Base-by-base conservation (phyloP, 2,888 invertebrate species). In the Acleris holmiana region DNA sequence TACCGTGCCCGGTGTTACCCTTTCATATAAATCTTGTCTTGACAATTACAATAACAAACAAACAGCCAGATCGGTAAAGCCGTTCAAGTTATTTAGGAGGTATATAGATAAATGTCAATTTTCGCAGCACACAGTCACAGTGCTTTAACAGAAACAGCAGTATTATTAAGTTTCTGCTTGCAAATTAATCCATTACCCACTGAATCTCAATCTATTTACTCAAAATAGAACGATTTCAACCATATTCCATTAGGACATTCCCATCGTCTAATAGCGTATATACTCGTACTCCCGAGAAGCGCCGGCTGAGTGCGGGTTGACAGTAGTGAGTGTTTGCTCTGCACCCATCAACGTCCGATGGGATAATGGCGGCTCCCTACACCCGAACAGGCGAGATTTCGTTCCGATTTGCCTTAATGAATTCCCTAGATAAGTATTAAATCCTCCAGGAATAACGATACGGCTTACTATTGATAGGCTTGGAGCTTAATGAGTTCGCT, bases 331-430 rank as follows among this genome's bases (percentile, higher is more conserved):
- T 89, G 88, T 89, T 89, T 88, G 82, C 83, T 74, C 75, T 76
- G 76, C 83, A 77, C 82, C 83, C 83, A 82, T 80, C 86, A 75
- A 77, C 80, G 80, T 76, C 80, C 78, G 84, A 84, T 80, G 84
- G 85, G 85, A 85, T 89, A 89, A 88, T 89, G 87, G 87, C 77
- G 71, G 76, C 79, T 80, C 79, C 78, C 76, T 76, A 71, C 72
- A 62, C 61, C 75, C 76, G 73, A 69, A 68, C 75, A 67, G 67
- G 67, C 71, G 74, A 76, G 79, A 75, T 77, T 78, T 69, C 73
- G 71, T 74, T 69, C 72, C 74, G 74, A 76, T 77, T 78, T 75
- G 67, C 70, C 76, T 77, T 84, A 88, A 88, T 88, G 83, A 87
- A 86, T 83, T 84, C 76, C 72, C 65, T 60, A 60, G 65, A 60